These are phyloP conservation scores for Zeus faber DNA, from an alignment of 2,113 vertebrate species.

Conservation along the genomic window DNA sequence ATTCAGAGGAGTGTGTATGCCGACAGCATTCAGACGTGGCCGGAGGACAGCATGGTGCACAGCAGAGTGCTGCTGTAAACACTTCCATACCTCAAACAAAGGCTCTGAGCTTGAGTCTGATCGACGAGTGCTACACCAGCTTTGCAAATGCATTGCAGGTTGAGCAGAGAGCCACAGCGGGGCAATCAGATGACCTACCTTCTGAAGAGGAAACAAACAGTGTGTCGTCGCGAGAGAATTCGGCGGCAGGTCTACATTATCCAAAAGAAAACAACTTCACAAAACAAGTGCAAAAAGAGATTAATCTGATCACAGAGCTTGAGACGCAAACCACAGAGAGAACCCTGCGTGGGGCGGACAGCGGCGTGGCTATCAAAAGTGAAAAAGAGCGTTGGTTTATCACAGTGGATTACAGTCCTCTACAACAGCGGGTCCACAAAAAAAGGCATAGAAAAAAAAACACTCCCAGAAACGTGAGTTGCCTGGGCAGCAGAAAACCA, in stretches of 20 bases:
- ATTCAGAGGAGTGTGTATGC: constrained; percentile 75
- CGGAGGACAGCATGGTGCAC: constrained; percentile 2
- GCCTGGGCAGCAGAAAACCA: too few species aligned
- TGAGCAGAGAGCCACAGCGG: background rate
- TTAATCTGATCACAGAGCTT: constrained; percentile 6
- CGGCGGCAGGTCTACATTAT: too few species aligned
- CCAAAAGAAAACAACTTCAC: too few species aligned
- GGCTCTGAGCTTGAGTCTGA: constrained; percentile 1
- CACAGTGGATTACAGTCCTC: constrained; percentile 57
- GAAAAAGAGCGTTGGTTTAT: constrained; percentile 77
- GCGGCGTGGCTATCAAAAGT: constrained; percentile 13
- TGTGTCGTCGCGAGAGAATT: too few species aligned
- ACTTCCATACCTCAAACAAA: constrained; percentile 3
- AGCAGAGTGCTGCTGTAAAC: constrained; percentile 12
- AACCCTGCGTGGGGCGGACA: constrained; percentile 4
- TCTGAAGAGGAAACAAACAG: background rate
- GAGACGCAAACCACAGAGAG: constrained; percentile 18
- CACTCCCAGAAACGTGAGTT: constrained; percentile 2
- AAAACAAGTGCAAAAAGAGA: background rate
- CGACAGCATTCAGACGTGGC: background rate
- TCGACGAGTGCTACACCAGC: background rate
- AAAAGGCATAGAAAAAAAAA: constrained; percentile 67
- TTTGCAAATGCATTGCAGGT: constrained; percentile 1
- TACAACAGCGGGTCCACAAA: constrained; percentile 27
- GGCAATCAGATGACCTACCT: constrained; percentile 8